A percentile compares a stretch with the other conserved stretches of the same genome.
phyloP scores from a whole-genome alignment of 2,888 invertebrate genomes.

The Clivina fossor region DNA sequence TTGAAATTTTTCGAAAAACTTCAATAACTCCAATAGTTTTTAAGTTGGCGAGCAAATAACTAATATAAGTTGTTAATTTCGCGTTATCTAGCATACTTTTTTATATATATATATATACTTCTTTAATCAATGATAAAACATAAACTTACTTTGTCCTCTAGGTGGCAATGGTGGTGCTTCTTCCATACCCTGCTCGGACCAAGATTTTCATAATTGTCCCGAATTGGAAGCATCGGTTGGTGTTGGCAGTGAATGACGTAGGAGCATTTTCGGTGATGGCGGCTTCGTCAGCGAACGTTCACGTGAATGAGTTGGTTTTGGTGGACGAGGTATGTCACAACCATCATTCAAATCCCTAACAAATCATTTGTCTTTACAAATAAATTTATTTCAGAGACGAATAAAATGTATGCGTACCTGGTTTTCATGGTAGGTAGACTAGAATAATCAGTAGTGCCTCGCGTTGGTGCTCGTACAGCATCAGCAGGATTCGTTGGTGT shows the following conservation, averaged over 20 bases:
- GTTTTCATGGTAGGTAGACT: conserved; percentile 54
- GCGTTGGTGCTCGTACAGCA: conserved; percentile 51
- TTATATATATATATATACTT: too few relatives aligned
- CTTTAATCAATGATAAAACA: neutral
- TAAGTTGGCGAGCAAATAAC: too few relatives aligned
- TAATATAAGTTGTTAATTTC: too few relatives aligned
- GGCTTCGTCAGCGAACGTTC: conserved; percentile 58
- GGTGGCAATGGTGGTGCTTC: conserved; percentile 82
- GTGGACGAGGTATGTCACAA: conserved; percentile 54
- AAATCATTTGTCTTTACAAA: too few relatives aligned
- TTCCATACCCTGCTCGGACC: conserved; percentile 60
- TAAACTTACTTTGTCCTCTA: conserved; percentile 67
- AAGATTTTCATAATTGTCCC: conserved; percentile 57
- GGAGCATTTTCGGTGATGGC: conserved; percentile 56
- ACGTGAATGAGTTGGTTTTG: conserved; percentile 54
- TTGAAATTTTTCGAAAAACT: too few relatives aligned
- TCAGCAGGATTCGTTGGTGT: conserved; percentile 51
- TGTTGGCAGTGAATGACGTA: conserved; percentile 57
- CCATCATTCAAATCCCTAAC: conserved; percentile 46
- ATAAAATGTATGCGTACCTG: conserved; percentile 43
- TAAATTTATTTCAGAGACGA: neutral
- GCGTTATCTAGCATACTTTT: too few relatives aligned
- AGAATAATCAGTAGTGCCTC: conserved; percentile 52
- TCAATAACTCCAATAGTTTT: too few relatives aligned
- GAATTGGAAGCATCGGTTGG: conserved; percentile 54